Evolutionary conservation across 2,113 vertebrate genomes (phyloP).

Genomic region (Stomatorhinus ivindoensis): DNA sequence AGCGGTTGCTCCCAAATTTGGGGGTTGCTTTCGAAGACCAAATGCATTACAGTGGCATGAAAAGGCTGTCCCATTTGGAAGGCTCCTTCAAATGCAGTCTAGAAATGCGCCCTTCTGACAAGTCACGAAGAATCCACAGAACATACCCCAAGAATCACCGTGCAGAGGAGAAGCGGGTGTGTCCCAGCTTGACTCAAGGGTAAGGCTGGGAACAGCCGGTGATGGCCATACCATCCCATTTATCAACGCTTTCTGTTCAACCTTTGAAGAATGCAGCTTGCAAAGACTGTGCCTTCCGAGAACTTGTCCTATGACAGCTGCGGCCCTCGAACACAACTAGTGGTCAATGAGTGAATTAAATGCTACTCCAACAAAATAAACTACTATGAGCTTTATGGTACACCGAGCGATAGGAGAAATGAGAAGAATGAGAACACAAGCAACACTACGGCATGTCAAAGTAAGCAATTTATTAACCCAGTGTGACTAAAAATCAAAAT

Average conservation of each 20-base stretch:
- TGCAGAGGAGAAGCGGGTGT: not conserved
- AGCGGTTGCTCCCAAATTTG: not conserved
- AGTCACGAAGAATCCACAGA: not conserved
- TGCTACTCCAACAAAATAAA: not conserved
- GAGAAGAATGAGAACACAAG: not conserved
- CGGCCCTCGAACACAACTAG: not conserved
- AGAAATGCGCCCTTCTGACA: not conserved
- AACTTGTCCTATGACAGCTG: not conserved
- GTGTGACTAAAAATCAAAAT: slow-evolving; percentile 4
- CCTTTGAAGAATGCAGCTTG: not conserved
- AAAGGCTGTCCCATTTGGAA: not conserved
- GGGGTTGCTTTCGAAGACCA: not conserved
- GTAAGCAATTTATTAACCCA: slow-evolving; percentile 5
- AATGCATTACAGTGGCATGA: not conserved
- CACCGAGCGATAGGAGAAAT: not conserved
- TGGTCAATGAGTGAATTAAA: not conserved
- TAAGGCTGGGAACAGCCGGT: not conserved
- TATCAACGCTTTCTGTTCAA: not conserved
- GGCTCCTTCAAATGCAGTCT: not conserved
- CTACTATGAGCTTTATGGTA: not conserved
- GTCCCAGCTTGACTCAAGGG: not conserved
- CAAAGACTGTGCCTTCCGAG: not conserved
- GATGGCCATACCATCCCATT: not conserved
- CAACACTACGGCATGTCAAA: not conserved
- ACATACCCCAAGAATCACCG: not conserved